Conservation (phyloP, 2,888 invertebrate species). For the Timema podura region DNA sequence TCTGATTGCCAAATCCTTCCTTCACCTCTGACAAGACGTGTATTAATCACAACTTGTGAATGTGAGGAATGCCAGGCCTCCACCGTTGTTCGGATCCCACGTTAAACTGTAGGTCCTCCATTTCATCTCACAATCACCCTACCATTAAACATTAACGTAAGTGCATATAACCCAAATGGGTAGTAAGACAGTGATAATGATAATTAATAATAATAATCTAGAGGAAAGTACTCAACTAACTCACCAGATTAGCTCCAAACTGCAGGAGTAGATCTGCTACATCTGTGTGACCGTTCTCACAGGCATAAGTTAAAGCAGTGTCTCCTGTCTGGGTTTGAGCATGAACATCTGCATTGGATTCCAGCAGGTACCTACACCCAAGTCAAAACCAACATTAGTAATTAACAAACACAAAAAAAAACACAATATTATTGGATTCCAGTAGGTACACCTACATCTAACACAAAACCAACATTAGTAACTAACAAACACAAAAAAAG, state of each 20-base stretch:
- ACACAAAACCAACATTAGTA: not conserved
- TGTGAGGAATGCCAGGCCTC: too few species aligned
- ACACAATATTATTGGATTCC: not conserved
- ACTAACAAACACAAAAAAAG: not conserved
- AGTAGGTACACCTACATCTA: constrained; percentile 53
- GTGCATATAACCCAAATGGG: too few species aligned
- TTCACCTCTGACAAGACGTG: too few species aligned
- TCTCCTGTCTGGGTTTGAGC: constrained; percentile 94
- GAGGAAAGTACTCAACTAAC: not conserved
- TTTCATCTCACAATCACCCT: too few species aligned
- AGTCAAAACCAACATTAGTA: not conserved
- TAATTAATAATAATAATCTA: not conserved
- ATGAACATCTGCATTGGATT: constrained; percentile 79
- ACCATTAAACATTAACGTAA: too few species aligned
- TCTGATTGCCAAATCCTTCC: too few species aligned
- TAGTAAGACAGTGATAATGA: too few species aligned
- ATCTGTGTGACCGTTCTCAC: constrained; percentile 98
- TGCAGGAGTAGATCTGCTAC: constrained; percentile 89
- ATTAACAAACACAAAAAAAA: not conserved
- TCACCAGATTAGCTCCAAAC: constrained; percentile 74
- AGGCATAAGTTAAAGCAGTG: constrained; percentile 94
- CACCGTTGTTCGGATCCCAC: too few species aligned
- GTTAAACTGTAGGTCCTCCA: too few species aligned
- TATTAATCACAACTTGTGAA: too few species aligned
- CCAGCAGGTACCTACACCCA: constrained; percentile 64